These are phyloP conservation scores for Cassiopea xamachana DNA, from an alignment of 30 jellyfish, hydroid and myxozoan genomes.

Conservation along the genomic window DNA sequence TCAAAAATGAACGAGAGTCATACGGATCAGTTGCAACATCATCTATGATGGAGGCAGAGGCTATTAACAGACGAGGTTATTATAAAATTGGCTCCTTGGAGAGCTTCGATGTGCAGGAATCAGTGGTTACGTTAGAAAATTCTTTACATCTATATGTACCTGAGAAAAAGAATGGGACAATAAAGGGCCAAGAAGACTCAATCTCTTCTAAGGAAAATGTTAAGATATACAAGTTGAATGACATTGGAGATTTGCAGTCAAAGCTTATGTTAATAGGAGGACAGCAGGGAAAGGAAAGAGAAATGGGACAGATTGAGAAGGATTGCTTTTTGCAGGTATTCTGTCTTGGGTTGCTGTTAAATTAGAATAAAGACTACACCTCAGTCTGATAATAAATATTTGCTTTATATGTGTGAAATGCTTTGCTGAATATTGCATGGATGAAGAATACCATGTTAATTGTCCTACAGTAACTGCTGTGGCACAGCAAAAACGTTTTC, in stretches of 20 bases:
- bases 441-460: too few relatives aligned
- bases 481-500: too few relatives aligned
- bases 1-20: conserved; percentile 71
- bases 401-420: too few relatives aligned
- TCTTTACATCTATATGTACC: conserved; percentile 16
- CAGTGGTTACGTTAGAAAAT: conserved; percentile 26
- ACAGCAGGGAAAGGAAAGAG: conserved; percentile 23
- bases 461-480: too few relatives aligned
- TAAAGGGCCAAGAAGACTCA: conserved; percentile 5
- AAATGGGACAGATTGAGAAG: conserved; percentile 52
- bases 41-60: conserved; percentile 77
- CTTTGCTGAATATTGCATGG: too few relatives aligned
- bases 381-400: too few relatives aligned
- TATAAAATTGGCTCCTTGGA: conserved; percentile 58
- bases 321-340: conserved; percentile 76
- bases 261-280: conserved; percentile 81
- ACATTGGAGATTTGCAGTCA: conserved; percentile 79
- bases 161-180: conserved; percentile 15
- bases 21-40: conserved; percentile 80
- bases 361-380: too few relatives aligned
- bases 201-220: not conserved
- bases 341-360: too few relatives aligned
- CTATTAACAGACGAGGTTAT: conserved; percentile 71
- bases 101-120: conserved; percentile 6
- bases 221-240: conserved; percentile 52